Evolutionary conservation across 2,113 vertebrate genomes (phyloP), one percentile per base, ranked within the genome.

Genomic region (Ellobius talpinus): DNA sequence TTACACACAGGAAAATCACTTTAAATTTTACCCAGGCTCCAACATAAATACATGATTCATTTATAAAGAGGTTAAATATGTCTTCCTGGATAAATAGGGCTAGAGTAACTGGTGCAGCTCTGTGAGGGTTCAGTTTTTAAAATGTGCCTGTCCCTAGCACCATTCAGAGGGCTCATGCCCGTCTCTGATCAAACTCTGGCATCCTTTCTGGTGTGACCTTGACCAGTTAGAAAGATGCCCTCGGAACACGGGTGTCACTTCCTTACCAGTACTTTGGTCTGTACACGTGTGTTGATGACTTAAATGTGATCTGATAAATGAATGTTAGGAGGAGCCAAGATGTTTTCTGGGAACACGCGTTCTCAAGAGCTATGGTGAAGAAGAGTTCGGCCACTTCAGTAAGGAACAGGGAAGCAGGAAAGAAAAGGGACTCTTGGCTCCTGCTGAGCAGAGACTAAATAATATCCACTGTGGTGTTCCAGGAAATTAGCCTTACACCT

Each of bases 31-130:
- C 31, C 55, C 90, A 88, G 74, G 87, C 79, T 94, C 65, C 76
- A 94, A 86, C 72, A 85, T 86, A 97, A 96, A 95, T 86, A 93
- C 8, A 79, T 87, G 66, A 77, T 73, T 97, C 85, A 90, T 66
- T 92, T 79, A 77, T 95, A 96, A 93, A 90, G 65, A 63, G 31
- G 70, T 52, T 65, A 87, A 85, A 19, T 70, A n/a, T 36, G 24
- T 93, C 89, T 95, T 93, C 79, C 45, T 81, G 33, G 29, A 78
- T 82, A 42, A 76, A 26, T n/a, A 70, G 82, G 21, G 58, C 23
- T 45, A 88, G 39, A 91, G 84, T 87, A 79, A 77, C 23, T 87
- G 2, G 24, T 68, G 39, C n/a, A 79, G 26, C 26, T 78, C 65
- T 86, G 58, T 36, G 70, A 81, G 13, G 11, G 52, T 73, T 95